phyloP scores from a whole-genome alignment of 2,113 vertebrate species.

The Microtus pennsylvanicus region DNA sequence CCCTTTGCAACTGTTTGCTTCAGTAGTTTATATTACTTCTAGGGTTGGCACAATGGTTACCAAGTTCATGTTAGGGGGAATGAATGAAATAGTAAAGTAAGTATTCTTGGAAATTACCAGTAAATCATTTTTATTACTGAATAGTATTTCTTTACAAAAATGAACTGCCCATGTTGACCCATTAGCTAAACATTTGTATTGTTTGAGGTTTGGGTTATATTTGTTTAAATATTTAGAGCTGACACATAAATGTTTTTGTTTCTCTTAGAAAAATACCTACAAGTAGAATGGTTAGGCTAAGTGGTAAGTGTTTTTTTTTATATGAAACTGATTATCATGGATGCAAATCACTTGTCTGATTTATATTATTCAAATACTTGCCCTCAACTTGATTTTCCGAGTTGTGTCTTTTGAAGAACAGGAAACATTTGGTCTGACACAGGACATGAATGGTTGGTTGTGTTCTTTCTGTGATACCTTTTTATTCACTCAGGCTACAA shows the following conservation, averaged over 20 bases:
- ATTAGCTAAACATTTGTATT: background rate
- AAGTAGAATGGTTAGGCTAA: background rate
- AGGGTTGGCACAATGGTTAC: background rate
- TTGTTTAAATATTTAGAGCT: conserved; percentile 4
- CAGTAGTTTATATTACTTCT: background rate
- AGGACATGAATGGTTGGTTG: background rate
- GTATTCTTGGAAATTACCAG: background rate
- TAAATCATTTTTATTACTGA: background rate
- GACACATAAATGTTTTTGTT: no score
- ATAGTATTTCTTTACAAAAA: background rate
- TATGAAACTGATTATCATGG: background rate
- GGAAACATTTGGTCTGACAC: background rate
- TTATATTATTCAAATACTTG: background rate
- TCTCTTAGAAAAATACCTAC: background rate
- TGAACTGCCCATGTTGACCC: background rate
- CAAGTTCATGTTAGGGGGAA: background rate
- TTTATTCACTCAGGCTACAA: background rate
- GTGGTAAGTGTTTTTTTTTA: background rate
- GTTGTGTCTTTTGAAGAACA: background rate
- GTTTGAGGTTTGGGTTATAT: background rate
- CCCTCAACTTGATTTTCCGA: conserved; percentile 1
- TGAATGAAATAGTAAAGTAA: background rate
- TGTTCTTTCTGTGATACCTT: background rate
- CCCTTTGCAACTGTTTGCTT: background rate
- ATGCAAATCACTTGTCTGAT: background rate